Conservation (phyloP, 2,888 invertebrate species). For the Plemyria rubiginata region DNA sequence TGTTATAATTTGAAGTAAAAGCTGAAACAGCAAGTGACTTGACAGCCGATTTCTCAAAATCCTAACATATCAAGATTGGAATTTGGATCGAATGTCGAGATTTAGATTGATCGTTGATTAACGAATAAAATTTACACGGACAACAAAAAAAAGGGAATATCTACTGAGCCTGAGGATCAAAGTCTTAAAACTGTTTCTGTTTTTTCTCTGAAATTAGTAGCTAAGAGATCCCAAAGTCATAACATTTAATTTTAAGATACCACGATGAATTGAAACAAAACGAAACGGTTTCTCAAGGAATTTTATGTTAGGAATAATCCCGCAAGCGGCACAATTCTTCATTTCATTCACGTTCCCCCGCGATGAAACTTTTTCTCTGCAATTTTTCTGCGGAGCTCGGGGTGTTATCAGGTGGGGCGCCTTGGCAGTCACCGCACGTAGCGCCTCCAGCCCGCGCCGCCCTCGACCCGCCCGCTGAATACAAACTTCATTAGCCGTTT, state of each 20-base stretch:
- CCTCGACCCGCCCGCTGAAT: slow-evolving; percentile 78
- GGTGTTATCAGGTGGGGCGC: slow-evolving; percentile 82
- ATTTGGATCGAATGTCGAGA: too few species aligned
- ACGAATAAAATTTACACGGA: too few species aligned
- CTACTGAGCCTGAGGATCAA: too few species aligned
- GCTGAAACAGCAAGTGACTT: too few species aligned
- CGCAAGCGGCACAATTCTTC: slow-evolving; percentile 82
- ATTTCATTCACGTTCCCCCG: slow-evolving; percentile 84
- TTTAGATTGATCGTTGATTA: too few species aligned
- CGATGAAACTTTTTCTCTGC: slow-evolving; percentile 85
- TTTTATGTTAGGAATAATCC: slow-evolving; percentile 80
- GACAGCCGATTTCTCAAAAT: too few species aligned
- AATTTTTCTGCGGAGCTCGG: slow-evolving; percentile 82
- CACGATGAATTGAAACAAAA: slow-evolving; percentile 78
- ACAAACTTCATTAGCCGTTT: slow-evolving; percentile 86
- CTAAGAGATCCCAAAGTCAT: slow-evolving; percentile 12
- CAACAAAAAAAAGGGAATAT: too few species aligned
- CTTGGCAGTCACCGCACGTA: slow-evolving; percentile 81
- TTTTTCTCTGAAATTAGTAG: not conserved
- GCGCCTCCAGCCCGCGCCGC: slow-evolving; percentile 65
- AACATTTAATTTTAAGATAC: slow-evolving; percentile 51
- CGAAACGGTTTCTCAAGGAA: slow-evolving; percentile 75
- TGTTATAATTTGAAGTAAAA: too few species aligned
- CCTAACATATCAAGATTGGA: too few species aligned
- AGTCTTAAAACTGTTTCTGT: too few species aligned